Evolutionary conservation across 2,113 vertebrate genomes (phyloP).

Genomic region (Archilochus colubris): DNA sequence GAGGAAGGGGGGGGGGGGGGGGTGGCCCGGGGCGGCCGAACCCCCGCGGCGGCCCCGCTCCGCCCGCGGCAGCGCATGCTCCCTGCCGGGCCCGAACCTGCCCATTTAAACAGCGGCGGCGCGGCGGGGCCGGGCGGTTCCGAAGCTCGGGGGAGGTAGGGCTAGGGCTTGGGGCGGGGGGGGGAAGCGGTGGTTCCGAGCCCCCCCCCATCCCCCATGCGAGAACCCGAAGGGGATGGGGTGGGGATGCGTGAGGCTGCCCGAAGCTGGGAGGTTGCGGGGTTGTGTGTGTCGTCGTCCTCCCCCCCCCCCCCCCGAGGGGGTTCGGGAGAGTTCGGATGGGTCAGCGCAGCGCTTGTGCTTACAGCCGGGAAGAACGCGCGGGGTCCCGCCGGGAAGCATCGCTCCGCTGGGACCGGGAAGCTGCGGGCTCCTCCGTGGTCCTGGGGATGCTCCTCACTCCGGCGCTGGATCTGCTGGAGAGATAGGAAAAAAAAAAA

Average conservation of each 20-base stretch:
- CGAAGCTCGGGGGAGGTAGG: not conserved
- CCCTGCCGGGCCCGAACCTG: not conserved
- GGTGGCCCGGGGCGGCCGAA: no score
- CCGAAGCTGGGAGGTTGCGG: no score
- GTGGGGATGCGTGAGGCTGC: no score
- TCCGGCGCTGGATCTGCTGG: not conserved
- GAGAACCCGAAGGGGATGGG: no score
- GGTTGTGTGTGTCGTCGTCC: no score
- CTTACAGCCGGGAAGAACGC: not conserved
- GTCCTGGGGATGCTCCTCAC: not conserved
- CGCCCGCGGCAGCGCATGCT: not conserved
- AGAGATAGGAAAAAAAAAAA: not conserved
- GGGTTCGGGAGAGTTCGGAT: not conserved
- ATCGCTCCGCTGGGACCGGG: not conserved
- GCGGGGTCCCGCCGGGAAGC: not conserved
- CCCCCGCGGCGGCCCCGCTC: not conserved
- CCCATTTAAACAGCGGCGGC: not conserved
- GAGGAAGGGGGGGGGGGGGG: no score
- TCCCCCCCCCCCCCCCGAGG: no score
- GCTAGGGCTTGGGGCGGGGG: not conserved
- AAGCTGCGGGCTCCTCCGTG: accelerated
- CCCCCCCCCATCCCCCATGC: not conserved
- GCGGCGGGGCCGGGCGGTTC: not conserved
- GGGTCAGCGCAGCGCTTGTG: not conserved
- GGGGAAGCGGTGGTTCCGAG: not conserved